phyloP scores from a whole-genome alignment of 2,113 vertebrate species.

The Accipiter virgatus region DNA sequence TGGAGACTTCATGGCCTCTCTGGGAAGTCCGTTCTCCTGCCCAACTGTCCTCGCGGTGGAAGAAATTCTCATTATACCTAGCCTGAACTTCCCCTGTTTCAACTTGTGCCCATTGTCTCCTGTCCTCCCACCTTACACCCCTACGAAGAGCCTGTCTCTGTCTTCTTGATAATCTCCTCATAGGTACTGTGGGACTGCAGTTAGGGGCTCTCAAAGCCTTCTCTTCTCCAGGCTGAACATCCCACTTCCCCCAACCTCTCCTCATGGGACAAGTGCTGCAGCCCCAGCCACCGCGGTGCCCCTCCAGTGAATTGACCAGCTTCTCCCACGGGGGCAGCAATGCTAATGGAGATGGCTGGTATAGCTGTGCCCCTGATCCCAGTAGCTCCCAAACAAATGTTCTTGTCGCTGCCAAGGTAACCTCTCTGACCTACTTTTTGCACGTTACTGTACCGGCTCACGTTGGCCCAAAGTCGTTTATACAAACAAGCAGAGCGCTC shows the following conservation, averaged over 20 bases:
- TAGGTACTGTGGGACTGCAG: neutral
- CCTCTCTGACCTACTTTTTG: neutral
- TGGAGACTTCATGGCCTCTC: neutral
- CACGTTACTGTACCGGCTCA: fast-evolving
- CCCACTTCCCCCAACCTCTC: neutral
- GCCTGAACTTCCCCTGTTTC: neutral
- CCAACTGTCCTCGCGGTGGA: neutral
- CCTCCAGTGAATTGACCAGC: neutral
- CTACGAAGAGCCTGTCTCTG: neutral
- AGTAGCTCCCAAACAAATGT: neutral
- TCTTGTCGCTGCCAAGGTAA: neutral
- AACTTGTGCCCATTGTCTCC: neutral
- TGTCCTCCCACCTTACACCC: neutral
- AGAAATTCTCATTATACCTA: neutral
- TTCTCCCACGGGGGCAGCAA: neutral
- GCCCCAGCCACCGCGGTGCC: neutral
- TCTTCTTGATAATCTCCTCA: neutral
- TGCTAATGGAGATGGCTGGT: neutral
- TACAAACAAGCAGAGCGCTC: neutral
- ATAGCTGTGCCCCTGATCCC: neutral
- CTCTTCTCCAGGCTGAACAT: neutral
- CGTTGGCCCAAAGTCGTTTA: neutral
- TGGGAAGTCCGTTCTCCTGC: neutral
- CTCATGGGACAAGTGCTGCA: neutral
- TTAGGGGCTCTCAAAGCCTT: neutral